phyloP scores from a whole-genome alignment of 2,797 vertebrate genomes.

The Spatula versicolor region DNA sequence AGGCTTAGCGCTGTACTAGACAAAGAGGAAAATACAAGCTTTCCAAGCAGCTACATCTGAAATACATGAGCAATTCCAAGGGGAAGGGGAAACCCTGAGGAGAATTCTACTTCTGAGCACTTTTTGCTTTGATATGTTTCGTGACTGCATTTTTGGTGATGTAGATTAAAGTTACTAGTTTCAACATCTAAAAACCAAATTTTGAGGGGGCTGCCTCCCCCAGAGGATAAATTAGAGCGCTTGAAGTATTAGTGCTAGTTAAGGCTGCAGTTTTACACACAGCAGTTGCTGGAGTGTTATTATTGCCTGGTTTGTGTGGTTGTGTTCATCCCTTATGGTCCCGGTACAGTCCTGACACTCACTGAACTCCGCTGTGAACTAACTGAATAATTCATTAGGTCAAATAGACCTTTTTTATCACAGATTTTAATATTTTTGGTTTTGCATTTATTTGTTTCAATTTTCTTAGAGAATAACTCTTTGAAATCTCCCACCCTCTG shows the following conservation, averaged over 20 bases:
- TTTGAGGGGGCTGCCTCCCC: conserved; percentile 29
- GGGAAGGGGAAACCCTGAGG: background rate
- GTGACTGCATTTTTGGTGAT: background rate
- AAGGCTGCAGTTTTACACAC: background rate
- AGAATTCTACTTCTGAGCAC: conserved; percentile 27
- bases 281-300: background rate
- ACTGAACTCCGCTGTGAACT: background rate
- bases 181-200: conserved; percentile 11
- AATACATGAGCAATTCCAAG: background rate
- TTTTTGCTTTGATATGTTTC: conserved; percentile 34
- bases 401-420: background rate
- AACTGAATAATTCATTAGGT: background rate
- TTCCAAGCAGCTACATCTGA: background rate
- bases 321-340: background rate
- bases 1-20: background rate
- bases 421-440: background rate
- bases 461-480: background rate
- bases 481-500: background rate
- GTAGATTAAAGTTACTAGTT: conserved; percentile 7
- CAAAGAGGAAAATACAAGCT: background rate
- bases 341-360: background rate
- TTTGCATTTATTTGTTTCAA: background rate
- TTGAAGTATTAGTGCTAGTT: background rate
- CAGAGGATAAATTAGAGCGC: conserved; percentile 29
- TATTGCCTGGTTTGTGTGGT: background rate